phyloP scores from a whole-genome alignment of 2,797 vertebrate genomes.

The Falco biarmicus region DNA sequence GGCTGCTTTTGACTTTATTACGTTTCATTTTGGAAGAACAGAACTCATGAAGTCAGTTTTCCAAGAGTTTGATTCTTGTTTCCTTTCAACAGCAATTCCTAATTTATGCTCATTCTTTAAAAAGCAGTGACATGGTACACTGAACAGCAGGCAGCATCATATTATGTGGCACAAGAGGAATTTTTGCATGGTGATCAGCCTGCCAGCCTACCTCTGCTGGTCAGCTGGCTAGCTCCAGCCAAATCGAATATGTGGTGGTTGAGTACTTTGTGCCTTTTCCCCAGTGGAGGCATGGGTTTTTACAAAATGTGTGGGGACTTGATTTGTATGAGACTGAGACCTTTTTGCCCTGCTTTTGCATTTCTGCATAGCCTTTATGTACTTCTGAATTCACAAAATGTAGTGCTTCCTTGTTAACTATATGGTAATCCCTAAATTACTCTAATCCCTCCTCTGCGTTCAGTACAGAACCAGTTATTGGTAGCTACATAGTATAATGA shows the following conservation, averaged over 20 bases:
- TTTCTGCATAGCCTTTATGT: slow-evolving; percentile 8
- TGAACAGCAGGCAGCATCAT: background rate
- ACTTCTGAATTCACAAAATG: slow-evolving; percentile 49
- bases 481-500: slow-evolving; percentile 30
- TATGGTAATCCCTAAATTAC: slow-evolving; percentile 56
- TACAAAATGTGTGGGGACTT: background rate
- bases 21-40: background rate
- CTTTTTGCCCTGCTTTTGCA: background rate
- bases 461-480: slow-evolving; percentile 35
- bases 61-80: background rate
- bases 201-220: background rate
- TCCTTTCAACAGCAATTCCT: background rate
- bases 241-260: accelerated
- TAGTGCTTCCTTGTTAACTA: slow-evolving; percentile 51
- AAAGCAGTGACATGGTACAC: background rate
- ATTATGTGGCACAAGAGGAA: background rate
- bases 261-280: background rate
- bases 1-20: background rate
- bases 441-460: slow-evolving; percentile 48
- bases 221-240: background rate
- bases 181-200: background rate
- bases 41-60: background rate
- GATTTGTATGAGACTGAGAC: background rate
- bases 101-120: background rate
- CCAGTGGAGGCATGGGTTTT: background rate